These are phyloP conservation scores for Cyanistes caeruleus DNA, from an alignment of 2,113 vertebrate genomes.

Conservation along the genomic window DNA sequence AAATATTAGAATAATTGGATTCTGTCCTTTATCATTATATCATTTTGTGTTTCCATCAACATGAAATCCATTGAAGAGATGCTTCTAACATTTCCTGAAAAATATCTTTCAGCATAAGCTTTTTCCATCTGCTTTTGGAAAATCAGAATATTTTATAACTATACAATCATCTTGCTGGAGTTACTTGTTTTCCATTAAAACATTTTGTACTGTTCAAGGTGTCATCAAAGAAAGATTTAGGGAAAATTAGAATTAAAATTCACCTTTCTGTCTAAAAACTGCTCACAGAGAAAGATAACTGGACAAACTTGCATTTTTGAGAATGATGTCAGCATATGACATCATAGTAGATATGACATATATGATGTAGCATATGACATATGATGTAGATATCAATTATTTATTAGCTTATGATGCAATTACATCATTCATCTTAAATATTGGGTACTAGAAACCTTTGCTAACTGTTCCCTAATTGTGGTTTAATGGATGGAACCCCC, in stretches of 20 bases:
- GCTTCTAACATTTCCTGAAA: slow-evolving; percentile 36
- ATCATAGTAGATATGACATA: too few species aligned
- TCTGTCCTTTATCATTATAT: slow-evolving; percentile 50
- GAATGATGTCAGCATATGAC: background rate
- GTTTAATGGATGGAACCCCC: background rate
- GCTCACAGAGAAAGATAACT: background rate
- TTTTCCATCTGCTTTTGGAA: slow-evolving; percentile 39
- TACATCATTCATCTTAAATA: background rate
- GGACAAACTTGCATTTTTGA: background rate
- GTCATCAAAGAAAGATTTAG: background rate
- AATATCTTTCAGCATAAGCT: background rate
- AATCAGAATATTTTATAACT: slow-evolving; percentile 5
- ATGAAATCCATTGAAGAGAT: background rate
- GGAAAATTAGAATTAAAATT: background rate
- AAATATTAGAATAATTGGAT: slow-evolving; percentile 33
- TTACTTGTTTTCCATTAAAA: slow-evolving; percentile 24
- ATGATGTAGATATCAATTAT: background rate
- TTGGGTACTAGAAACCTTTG: background rate
- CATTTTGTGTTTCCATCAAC: slow-evolving; percentile 18
- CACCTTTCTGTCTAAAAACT: background rate
- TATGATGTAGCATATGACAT: background rate
- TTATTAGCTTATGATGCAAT: background rate
- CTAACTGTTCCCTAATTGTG: background rate
- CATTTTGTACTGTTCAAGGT: background rate
- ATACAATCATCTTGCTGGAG: background rate